Conservation (phyloP, 2,888 invertebrate genomes). For the Tolmerus cingulatus region DNA sequence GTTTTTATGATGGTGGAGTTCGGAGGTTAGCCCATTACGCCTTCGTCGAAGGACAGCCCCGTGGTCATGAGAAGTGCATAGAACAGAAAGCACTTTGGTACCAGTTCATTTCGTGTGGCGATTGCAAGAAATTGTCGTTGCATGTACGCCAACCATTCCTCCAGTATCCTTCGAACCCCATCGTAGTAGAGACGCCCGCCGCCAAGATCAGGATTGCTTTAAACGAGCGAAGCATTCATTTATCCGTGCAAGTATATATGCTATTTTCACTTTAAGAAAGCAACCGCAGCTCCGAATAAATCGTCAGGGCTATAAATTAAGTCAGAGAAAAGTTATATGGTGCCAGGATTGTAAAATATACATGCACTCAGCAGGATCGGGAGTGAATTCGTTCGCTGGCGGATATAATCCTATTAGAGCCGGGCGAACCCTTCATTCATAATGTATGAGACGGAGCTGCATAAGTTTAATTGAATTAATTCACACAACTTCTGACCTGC, state of each 20-base stretch:
- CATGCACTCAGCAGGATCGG: neutral
- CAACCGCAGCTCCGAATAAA: constrained; percentile 14
- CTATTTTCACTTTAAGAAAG: constrained; percentile 13
- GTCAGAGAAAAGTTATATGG: constrained; percentile 20
- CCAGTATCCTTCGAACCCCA: neutral
- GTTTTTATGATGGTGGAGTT: neutral
- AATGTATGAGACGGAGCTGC: constrained; percentile 30
- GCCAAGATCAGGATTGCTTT: neutral
- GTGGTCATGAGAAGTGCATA: neutral
- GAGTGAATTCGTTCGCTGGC: neutral
- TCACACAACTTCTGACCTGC: constrained; percentile 10
- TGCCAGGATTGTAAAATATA: constrained; percentile 24
- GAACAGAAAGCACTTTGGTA: neutral
- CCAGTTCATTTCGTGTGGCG: neutral
- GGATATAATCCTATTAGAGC: constrained; percentile 25
- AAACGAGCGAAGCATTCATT: neutral
- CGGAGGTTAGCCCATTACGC: neutral
- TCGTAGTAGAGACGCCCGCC: neutral
- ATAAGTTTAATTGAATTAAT: constrained; percentile 40
- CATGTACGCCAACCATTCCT: neutral
- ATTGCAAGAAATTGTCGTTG: neutral
- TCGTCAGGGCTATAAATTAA: constrained; percentile 18
- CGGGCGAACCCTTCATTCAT: constrained; percentile 21
- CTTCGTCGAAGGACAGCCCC: neutral
- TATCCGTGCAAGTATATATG: constrained; percentile 8